phyloP scores from a whole-genome alignment of 92 coral and sea anemone genomes.

The Palythoa grandis region DNA sequence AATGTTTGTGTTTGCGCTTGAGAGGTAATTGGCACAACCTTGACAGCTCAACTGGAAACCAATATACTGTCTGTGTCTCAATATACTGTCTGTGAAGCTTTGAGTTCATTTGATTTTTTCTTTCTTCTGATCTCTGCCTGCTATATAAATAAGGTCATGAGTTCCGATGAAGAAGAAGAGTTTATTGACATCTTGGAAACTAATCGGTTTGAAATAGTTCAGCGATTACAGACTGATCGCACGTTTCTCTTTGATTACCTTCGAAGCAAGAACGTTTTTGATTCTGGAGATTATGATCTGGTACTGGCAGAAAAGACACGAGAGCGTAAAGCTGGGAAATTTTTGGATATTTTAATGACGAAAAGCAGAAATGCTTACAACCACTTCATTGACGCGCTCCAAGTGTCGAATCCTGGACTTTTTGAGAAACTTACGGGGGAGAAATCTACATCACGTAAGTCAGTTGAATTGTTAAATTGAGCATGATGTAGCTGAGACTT shows the following conservation, averaged over 20 bases:
- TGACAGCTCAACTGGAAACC: neutral
- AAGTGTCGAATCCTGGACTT: slow-evolving; percentile 66
- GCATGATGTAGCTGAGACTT: neutral
- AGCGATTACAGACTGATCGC: slow-evolving; percentile 67
- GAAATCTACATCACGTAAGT: slow-evolving; percentile 48
- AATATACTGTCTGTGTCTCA: slow-evolving; percentile 2
- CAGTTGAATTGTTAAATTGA: neutral
- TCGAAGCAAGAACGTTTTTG: slow-evolving; percentile 70
- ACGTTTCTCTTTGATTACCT: slow-evolving; percentile 75
- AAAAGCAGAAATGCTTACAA: slow-evolving; percentile 67
- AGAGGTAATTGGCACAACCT: neutral
- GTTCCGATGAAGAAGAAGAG: slow-evolving; percentile 50
- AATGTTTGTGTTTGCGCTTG: neutral
- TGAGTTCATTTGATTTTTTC: neutral
- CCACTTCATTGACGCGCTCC: slow-evolving; percentile 68
- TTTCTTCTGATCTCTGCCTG: neutral
- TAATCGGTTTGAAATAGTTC: slow-evolving; percentile 73
- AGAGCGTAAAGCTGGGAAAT: slow-evolving; percentile 69
- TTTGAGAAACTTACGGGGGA: slow-evolving; percentile 73
- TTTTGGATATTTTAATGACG: slow-evolving; percentile 65
- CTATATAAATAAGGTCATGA: neutral
- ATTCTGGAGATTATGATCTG: slow-evolving; percentile 68
- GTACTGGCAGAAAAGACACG: slow-evolving; percentile 71
- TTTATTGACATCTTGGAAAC: slow-evolving; percentile 48
- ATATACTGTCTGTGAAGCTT: neutral